Percentiles rank a stretch among this genome's conserved stretches.
These are phyloP conservation scores for Drosophila setifemur DNA, from an alignment of 1,140 invertebrate genomes.

Conservation along the genomic window DNA sequence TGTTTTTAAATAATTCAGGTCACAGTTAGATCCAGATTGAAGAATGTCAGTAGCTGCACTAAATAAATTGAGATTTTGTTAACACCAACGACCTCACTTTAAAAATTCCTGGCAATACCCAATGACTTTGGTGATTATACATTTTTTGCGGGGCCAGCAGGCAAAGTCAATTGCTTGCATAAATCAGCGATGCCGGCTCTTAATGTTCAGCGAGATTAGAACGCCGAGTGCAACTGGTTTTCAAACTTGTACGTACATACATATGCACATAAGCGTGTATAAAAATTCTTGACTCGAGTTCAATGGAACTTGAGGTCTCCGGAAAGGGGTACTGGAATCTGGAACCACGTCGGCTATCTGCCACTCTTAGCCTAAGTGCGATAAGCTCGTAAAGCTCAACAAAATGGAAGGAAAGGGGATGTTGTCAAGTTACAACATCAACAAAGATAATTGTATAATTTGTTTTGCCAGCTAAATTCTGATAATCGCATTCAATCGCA, in stretches of 20 bases:
- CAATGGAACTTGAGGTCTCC: conserved; percentile 30
- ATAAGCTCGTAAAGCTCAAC: conserved; percentile 12
- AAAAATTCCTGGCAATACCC: not conserved
- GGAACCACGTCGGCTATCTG: conserved; percentile 8
- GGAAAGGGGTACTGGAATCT: conserved; percentile 19
- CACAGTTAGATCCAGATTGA: too few relatives aligned
- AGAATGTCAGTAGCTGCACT: too few relatives aligned
- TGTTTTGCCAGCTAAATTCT: not conserved
- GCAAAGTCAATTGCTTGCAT: conserved; percentile 36
- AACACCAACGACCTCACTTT: not conserved
- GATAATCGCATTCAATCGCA: conserved; percentile 15
- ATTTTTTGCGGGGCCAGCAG: conserved; percentile 3
- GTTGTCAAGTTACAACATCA: conserved; percentile 5
- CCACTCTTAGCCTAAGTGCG: conserved; percentile 3
- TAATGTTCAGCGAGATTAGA: conserved; percentile 42
- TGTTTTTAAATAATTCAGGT: too few relatives aligned
- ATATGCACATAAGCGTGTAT: not conserved
- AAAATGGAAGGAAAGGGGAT: not conserved
- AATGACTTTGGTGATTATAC: conserved; percentile 9
- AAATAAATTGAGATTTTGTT: too few relatives aligned
- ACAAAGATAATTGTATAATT: conserved; percentile 18
- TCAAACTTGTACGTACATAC: not conserved
- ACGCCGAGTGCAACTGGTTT: conserved; percentile 47
- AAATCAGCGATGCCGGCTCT: conserved; percentile 24
- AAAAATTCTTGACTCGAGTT: conserved; percentile 28